phyloP scores from a whole-genome alignment of 2,113 vertebrate genomes.

The Osmerus mordax region DNA sequence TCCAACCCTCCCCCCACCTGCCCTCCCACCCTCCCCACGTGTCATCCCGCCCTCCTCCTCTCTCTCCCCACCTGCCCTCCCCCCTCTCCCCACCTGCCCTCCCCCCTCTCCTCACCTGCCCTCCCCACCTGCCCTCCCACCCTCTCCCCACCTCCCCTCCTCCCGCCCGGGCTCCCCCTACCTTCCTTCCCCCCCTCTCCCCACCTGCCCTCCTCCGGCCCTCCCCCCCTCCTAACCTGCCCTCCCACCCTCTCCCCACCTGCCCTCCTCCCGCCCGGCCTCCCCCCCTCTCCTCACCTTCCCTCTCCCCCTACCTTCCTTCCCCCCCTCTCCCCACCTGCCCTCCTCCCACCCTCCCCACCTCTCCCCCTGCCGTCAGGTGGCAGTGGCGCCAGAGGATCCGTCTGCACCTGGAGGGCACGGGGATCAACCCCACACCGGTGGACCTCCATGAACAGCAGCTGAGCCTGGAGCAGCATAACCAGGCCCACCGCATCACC shows the following conservation, averaged over 20 bases:
- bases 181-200: no score
- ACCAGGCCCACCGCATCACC: constrained; percentile 80
- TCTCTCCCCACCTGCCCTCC: no score
- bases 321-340: no score
- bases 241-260: no score
- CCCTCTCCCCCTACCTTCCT: no score
- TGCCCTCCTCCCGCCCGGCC: background rate
- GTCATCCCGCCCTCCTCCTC: no score
- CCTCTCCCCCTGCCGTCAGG: constrained; percentile 57
- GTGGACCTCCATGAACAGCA: constrained; percentile 96
- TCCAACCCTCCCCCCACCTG: no score
- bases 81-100: background rate
- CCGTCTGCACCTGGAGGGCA: constrained; percentile 89
- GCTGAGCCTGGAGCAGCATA: constrained; percentile 91
- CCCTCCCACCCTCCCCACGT: no score
- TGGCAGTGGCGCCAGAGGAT: constrained; percentile 95
- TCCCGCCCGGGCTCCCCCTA: no score
- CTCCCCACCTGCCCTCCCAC: background rate
- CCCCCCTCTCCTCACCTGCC: background rate
- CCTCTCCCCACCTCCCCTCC: background rate
- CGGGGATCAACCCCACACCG: constrained; percentile 86
- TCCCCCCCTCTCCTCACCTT: no score
- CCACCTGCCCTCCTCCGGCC: no score
- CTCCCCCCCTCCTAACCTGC: no score
- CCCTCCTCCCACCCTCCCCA: background rate